A percentile compares a stretch with the other conserved stretches of the same genome.
Evolutionary conservation across 1,140 invertebrate species (phyloP).

Genomic region (honey bee (Apis mellifera)): Amel_HAv3.1 CM009931.2:17481501-17482000

Average conservation of each 20-base stretch:
- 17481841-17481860: not conserved
- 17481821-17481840: slow-evolving; percentile 2
- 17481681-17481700: not conserved
- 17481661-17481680: not conserved
- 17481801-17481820: not conserved
- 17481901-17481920: not conserved
- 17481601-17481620: not conserved
- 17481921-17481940: not conserved
- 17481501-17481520: no score
- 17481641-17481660: not conserved
- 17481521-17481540: no score
- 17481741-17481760: slow-evolving; percentile 25
- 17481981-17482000: no score
- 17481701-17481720: not conserved
- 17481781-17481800: slow-evolving; percentile 1
- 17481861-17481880: slow-evolving; percentile 13
- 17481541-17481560: no score
- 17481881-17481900: not conserved
- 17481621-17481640: not conserved
- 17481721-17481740: slow-evolving; percentile 27
- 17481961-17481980: not conserved
- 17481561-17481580: not conserved
- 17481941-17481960: not conserved
- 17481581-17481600: not conserved
- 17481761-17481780: slow-evolving; percentile 19